These are phyloP conservation scores for Chroicocephalus ridibundus DNA, from an alignment of 2,113 vertebrate genomes.

Conservation along the genomic window DNA sequence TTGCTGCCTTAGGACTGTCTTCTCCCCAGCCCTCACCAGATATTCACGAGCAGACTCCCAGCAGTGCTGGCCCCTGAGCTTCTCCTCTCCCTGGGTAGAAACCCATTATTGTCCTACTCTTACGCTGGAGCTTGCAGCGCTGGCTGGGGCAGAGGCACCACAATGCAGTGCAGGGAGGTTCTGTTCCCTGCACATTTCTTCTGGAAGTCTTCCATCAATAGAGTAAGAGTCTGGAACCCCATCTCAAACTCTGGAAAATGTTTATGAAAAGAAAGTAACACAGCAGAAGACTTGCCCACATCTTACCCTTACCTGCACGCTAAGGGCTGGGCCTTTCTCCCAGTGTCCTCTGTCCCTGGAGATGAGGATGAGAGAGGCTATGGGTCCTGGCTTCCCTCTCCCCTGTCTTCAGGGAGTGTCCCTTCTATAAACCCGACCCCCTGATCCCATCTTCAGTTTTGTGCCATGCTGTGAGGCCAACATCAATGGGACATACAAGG, in stretches of 20 bases:
- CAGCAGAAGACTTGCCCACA: neutral
- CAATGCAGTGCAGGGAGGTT: neutral
- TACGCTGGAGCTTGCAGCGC: neutral
- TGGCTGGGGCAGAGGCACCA: neutral
- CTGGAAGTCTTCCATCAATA: neutral
- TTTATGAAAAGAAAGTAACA: neutral
- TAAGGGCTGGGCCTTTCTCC: neutral
- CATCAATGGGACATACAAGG: rapidly evolving
- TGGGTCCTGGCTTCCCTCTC: neutral
- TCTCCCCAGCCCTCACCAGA: neutral
- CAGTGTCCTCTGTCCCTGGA: neutral
- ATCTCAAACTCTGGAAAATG: neutral
- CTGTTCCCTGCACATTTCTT: neutral
- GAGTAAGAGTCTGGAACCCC: neutral
- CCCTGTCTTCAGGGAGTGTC: neutral
- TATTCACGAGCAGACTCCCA: neutral
- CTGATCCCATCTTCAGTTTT: neutral
- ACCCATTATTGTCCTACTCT: neutral
- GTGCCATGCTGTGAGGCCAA: neutral
- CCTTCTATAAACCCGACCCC: neutral
- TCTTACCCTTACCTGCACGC: neutral
- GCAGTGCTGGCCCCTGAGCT: neutral
- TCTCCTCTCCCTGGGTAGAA: neutral
- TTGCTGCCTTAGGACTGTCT: neutral
- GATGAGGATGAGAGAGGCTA: neutral